Percentiles rank a stretch among this genome's conserved stretches.
phyloP scores from a whole-genome alignment of 2,797 vertebrate genomes.

The Adrianichthys oophorus region DNA sequence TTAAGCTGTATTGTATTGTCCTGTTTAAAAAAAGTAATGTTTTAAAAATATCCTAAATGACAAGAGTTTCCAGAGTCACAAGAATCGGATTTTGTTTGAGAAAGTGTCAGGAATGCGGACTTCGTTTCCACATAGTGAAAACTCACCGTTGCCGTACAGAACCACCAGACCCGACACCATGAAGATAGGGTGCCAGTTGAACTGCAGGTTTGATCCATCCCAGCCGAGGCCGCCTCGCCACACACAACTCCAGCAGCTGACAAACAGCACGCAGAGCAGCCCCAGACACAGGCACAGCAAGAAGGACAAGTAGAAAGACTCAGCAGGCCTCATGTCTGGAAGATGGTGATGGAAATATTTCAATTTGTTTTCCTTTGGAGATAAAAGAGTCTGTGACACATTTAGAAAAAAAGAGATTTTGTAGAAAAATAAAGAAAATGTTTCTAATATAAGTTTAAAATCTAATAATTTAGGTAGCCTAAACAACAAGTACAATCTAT shows the following conservation, averaged over 20 bases:
- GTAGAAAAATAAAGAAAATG: too few species aligned
- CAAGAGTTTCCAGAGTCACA: too few species aligned
- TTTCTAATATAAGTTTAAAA: too few species aligned
- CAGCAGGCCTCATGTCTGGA: neutral
- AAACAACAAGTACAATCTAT: too few species aligned
- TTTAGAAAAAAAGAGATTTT: too few species aligned
- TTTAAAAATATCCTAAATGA: too few species aligned
- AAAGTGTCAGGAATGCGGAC: neutral
- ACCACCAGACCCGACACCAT: slow-evolving; percentile 40
- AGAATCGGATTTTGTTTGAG: too few species aligned
- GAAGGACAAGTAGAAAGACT: slow-evolving; percentile 9
- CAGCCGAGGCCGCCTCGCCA: slow-evolving; percentile 39
- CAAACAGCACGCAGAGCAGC: slow-evolving; percentile 27
- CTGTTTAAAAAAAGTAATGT: too few species aligned
- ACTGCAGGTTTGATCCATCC: slow-evolving; percentile 21
- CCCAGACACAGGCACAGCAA: slow-evolving; percentile 13
- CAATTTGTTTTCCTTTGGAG: neutral
- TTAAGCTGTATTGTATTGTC: too few species aligned
- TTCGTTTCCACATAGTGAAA: neutral
- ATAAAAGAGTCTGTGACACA: too few species aligned
- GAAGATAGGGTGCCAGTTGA: slow-evolving; percentile 46
- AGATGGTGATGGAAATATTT: neutral
- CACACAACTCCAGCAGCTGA: slow-evolving; percentile 21
- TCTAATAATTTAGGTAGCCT: too few species aligned
- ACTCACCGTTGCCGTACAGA: slow-evolving; percentile 24